phyloP scores from a whole-genome alignment of 2,888 invertebrate genomes.

The Harpagoxenus sublaevis region DNA sequence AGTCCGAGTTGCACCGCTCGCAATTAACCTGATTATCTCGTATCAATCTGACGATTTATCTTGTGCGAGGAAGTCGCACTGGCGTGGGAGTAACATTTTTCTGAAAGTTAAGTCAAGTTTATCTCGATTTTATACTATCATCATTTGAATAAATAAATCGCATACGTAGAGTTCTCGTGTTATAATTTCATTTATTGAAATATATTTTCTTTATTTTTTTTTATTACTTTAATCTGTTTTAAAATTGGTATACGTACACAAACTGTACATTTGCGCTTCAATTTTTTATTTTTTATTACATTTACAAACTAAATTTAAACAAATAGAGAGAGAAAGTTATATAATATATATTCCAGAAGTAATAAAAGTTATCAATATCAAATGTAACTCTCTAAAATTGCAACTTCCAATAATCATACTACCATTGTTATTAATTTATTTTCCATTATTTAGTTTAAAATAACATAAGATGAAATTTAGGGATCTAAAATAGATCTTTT shows the following conservation, averaged over 20 bases:
- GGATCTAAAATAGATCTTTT: background rate
- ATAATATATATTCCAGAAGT: background rate
- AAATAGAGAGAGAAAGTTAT: background rate
- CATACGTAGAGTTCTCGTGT: background rate
- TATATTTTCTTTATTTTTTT: background rate
- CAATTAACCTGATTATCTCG: constrained; percentile 52
- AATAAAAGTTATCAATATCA: background rate
- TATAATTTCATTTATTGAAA: background rate
- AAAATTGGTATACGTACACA: background rate
- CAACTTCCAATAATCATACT: background rate
- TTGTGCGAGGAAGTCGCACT: constrained; percentile 29
- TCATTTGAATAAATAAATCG: constrained; percentile 3
- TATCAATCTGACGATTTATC: constrained; percentile 49
- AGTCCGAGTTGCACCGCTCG: constrained; percentile 45
- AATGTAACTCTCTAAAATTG: background rate
- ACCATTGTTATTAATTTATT: background rate
- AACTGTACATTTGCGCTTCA: background rate
- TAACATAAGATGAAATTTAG: background rate
- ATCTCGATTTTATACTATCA: constrained; percentile 3
- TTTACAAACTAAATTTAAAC: background rate
- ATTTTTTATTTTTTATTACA: background rate
- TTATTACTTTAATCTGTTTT: background rate
- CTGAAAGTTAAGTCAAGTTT: constrained; percentile 17
- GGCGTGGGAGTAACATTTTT: constrained; percentile 15
- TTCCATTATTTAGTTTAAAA: background rate